These are phyloP conservation scores for Tipula lateralis DNA, from an alignment of 2,888 invertebrate species.

Conservation along the genomic window DNA sequence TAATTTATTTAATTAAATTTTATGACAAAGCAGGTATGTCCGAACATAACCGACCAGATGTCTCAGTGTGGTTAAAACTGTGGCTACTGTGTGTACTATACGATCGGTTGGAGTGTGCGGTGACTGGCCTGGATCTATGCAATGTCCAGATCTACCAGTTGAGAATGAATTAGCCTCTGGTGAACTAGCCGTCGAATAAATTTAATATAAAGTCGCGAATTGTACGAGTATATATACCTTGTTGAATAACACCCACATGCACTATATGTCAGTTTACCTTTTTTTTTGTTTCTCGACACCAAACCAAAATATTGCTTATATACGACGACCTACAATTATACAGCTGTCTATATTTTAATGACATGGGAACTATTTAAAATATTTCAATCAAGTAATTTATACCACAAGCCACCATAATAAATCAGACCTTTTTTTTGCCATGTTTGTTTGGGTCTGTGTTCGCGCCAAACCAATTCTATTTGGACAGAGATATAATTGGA, in stretches of 20 bases:
- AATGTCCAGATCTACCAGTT: too few species aligned
- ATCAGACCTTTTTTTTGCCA: background rate
- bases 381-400: constrained; percentile 24
- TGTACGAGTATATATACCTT: background rate
- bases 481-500: constrained; percentile 19
- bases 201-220: background rate
- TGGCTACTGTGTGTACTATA: too few species aligned
- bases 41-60: too few species aligned
- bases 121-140: too few species aligned
- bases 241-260: background rate
- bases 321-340: background rate
- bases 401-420: background rate
- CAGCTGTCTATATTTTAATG: constrained; percentile 19
- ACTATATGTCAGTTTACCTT: background rate
- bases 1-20: background rate
- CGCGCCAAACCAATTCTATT: constrained; percentile 9
- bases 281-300: background rate
- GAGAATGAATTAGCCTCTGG: too few species aligned
- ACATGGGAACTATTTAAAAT: constrained; percentile 19
- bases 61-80: too few species aligned
- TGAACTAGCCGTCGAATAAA: too few species aligned
- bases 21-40: background rate
- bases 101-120: too few species aligned
- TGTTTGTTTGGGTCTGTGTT: background rate
- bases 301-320: background rate